These are phyloP conservation scores for Trichosurus vulpecula DNA, from an alignment of 2,797 vertebrate genomes.

Conservation along the genomic window DNA sequence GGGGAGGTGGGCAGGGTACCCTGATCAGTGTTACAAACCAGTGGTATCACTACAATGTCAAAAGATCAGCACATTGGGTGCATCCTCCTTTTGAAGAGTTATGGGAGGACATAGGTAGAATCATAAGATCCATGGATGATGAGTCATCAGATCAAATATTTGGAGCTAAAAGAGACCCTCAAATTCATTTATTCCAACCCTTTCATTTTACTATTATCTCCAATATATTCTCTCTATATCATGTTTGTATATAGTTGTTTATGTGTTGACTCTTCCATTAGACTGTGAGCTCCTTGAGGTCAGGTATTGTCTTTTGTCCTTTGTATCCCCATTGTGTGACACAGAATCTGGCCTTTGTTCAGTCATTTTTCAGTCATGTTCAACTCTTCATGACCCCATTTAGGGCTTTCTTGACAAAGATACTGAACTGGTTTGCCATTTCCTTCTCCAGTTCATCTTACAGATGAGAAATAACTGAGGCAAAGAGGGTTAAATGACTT, in stretches of 20 bases:
- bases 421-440: neutral
- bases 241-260: neutral
- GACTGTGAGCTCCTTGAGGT: neutral
- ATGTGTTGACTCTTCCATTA: neutral
- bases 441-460: neutral
- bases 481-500: neutral
- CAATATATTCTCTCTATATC: neutral
- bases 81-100: neutral
- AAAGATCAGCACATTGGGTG: neutral
- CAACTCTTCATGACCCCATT: neutral
- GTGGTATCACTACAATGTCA: neutral
- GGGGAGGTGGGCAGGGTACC: neutral
- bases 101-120: neutral
- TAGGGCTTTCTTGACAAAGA: neutral
- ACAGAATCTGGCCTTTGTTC: neutral
- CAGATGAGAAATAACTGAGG: neutral
- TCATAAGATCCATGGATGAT: neutral
- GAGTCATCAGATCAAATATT: neutral
- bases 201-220: neutral
- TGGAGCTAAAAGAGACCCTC: neutral
- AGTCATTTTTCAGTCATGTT: neutral
- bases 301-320: neutral
- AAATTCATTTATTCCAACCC: neutral
- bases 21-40: neutral
- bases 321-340: neutral